Base-by-base conservation (phyloP, 2,113 vertebrate species). In the Pomatostomus ruficeps region DNA sequence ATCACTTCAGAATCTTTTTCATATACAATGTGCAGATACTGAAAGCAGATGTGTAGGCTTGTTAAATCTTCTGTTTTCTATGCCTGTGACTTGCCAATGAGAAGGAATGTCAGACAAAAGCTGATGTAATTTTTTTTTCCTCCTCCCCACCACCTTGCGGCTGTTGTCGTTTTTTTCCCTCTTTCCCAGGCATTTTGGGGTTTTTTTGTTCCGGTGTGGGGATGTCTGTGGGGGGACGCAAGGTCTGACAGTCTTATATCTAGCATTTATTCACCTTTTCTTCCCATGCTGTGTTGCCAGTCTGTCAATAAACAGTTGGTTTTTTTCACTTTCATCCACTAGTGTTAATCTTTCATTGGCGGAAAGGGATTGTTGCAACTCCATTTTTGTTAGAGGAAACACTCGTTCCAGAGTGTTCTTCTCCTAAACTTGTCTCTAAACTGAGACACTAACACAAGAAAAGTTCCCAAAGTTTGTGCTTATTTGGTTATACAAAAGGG, bases 251-350 rank as follows among this genome's bases (percentile, higher is more conserved):
- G 38, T 66, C 45, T 40, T 45, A 15, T 66, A 36, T 45, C 26
- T 65, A 36, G 8, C 21, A 66, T 65, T 54, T 36, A 65, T 36
- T 66, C 21, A 35, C 26, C 16, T 5, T 31, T 40, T 57, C 51
- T 48, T 23, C 35, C 63, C 0, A 0, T 49, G 29, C 52, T 1
- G 1, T 49, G 12, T n/a, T 59, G 45, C 8, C 24, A 40, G 18
- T 59, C 59, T 38, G n/a, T 57, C 31, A 29, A 24, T 35, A 35
- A 49, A 19, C 3, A 14, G 8, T 51, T 59, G n/a, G 1, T 2
- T 35, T 59, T 80, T 57, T 82, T 20, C 15, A 12, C 20, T 59
- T 35, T 70, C 66, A 42, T 59, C 24, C 31, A 29, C 45, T 70
- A 24, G 24, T 42, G 65, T 49, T 82, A 24, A n/a, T 49, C 29